phyloP scores from a whole-genome alignment of 2,113 vertebrate species.

The Otolemur garnettii region DNA sequence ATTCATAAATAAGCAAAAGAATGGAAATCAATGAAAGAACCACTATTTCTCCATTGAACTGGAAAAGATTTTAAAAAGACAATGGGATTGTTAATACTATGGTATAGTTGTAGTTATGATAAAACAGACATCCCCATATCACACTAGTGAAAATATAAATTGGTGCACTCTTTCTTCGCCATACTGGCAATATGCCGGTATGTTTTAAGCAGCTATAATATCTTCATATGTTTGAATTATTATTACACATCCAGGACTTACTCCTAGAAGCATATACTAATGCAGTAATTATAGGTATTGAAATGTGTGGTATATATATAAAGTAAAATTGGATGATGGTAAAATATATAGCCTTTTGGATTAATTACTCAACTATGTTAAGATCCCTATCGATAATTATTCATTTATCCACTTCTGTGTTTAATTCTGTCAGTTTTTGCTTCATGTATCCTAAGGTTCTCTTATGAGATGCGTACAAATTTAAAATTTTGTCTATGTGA shows the following conservation, averaged over 20 bases:
- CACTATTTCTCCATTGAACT: not conserved
- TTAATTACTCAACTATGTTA: not conserved
- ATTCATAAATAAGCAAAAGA: not conserved
- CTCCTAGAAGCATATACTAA: not conserved
- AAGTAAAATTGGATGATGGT: not conserved
- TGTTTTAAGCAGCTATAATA: not conserved
- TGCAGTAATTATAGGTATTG: not conserved
- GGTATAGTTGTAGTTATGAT: not conserved
- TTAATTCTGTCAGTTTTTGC: not conserved
- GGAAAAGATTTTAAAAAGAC: not conserved
- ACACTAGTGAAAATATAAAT: not conserved
- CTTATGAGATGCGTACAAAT: not conserved
- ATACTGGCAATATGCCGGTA: not conserved
- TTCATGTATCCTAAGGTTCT: not conserved
- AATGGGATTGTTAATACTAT: not conserved
- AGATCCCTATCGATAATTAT: not conserved
- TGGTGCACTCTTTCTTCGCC: not conserved
- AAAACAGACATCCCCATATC: not conserved
- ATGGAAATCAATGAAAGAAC: not conserved
- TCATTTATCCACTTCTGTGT: not conserved
- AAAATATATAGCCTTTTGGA: not conserved
- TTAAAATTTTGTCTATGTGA: not conserved
- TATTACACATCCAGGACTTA: not conserved
- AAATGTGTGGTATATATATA: not conserved
- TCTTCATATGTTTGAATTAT: not conserved